A percentile compares a stretch with the other conserved stretches of the same genome.
Conservation (phyloP, 2,888 invertebrate genomes). For the Sphaerophoria taeniata region DNA sequence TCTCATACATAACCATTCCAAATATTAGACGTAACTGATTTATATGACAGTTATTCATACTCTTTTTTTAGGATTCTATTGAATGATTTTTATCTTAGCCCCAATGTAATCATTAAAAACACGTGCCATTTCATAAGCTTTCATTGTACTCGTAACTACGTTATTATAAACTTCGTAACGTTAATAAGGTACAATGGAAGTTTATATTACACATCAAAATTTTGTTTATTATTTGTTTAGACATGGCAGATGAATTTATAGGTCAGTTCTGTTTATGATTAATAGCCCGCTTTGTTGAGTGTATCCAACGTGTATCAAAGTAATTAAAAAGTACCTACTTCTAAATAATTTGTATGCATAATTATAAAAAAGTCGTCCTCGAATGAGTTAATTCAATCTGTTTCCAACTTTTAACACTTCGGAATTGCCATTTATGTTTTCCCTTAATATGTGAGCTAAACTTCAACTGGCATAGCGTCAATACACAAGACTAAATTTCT, state of each 20-base stretch:
- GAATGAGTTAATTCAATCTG: too few relatives aligned
- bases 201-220: neutral
- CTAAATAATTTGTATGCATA: too few relatives aligned
- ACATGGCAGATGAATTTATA: constrained; percentile 19
- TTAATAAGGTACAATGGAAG: neutral
- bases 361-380: too few relatives aligned
- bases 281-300: too few relatives aligned
- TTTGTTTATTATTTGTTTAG: constrained; percentile 7
- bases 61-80: constrained; percentile 5
- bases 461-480: too few relatives aligned
- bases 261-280: constrained; percentile 7
- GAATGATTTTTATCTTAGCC: neutral
- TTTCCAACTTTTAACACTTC: too few relatives aligned
- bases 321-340: too few relatives aligned
- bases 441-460: too few relatives aligned
- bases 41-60: neutral
- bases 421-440: too few relatives aligned
- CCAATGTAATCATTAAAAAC: constrained; percentile 1
- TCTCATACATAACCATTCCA: neutral
- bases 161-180: neutral
- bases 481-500: too few relatives aligned
- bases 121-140: constrained; percentile 1
- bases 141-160: neutral
- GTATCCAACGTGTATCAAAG: too few relatives aligned
- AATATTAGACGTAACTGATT: too few relatives aligned